Conservation (phyloP, 2,113 vertebrate genomes). For the Urocolius indicus region DNA sequence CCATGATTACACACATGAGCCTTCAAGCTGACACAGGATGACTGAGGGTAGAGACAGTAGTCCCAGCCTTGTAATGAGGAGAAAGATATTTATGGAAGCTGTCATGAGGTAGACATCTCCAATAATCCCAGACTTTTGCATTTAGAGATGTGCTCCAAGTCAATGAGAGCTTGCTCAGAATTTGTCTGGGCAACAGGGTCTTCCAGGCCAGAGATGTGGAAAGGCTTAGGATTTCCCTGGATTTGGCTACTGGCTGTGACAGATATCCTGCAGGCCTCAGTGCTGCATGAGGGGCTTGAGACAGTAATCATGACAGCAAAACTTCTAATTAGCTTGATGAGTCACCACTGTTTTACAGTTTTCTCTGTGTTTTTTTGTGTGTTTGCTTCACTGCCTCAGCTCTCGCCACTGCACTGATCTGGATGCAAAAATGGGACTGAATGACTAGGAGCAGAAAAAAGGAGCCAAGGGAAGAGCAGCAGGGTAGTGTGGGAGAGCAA, state of each 20-base stretch:
- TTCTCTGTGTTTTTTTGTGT: neutral
- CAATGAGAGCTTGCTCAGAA: fast-evolving
- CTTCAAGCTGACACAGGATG: neutral
- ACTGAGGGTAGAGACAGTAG: neutral
- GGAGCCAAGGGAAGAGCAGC: neutral
- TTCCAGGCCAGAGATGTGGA: neutral
- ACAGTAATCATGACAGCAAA: neutral
- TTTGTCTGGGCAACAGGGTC: fast-evolving
- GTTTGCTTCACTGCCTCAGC: neutral
- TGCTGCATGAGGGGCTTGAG: neutral
- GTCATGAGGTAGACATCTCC: fast-evolving
- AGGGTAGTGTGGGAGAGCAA: neutral
- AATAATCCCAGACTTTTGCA: fast-evolving
- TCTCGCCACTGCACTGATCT: neutral
- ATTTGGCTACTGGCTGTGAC: neutral
- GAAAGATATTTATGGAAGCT: neutral
- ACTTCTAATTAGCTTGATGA: neutral
- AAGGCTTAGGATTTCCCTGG: neutral
- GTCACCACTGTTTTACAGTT: neutral
- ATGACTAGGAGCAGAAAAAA: neutral
- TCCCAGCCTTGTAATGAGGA: fast-evolving
- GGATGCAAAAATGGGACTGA: neutral
- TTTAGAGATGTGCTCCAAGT: neutral
- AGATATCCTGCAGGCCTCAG: neutral
- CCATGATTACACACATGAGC: neutral